These are phyloP conservation scores for Acanthosepion pharaonis DNA, from an alignment of 2,888 invertebrate genomes.

Conservation along the genomic window DNA sequence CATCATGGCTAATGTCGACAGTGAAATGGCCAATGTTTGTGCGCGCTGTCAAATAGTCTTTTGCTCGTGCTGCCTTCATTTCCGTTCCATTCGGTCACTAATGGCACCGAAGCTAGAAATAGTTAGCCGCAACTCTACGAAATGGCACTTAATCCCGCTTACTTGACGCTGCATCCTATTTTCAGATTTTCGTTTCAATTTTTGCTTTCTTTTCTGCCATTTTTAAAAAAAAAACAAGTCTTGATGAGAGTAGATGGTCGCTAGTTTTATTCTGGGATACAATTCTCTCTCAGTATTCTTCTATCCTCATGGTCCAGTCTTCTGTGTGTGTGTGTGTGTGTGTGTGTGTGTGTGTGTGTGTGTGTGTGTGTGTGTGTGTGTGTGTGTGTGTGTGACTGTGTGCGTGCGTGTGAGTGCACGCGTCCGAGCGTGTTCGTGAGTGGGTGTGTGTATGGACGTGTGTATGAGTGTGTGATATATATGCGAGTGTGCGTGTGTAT, in stretches of 20 bases:
- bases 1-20: background rate
- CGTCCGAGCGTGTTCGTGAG: too few relatives aligned
- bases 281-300: background rate
- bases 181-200: background rate
- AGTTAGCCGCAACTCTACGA: background rate
- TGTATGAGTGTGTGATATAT: too few relatives aligned
- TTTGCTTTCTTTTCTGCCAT: background rate
- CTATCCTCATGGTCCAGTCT: background rate
- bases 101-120: background rate
- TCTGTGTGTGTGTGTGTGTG: too few relatives aligned
- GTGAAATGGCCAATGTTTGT: conserved; percentile 18
- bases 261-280: background rate
- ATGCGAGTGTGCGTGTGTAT: too few relatives aligned
- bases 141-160: background rate
- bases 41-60: conserved; percentile 20
- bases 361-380: too few relatives aligned
- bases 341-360: too few relatives aligned
- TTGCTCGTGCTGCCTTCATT: background rate
- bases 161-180: background rate
- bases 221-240: background rate
- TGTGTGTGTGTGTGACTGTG: too few relatives aligned
- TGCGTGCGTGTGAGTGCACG: too few relatives aligned
- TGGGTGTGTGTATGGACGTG: too few relatives aligned
- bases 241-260: background rate
- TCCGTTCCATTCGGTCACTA: conserved; percentile 8